Conservation (phyloP, 2,797 vertebrate species). For the Ceryle rudis region DNA sequence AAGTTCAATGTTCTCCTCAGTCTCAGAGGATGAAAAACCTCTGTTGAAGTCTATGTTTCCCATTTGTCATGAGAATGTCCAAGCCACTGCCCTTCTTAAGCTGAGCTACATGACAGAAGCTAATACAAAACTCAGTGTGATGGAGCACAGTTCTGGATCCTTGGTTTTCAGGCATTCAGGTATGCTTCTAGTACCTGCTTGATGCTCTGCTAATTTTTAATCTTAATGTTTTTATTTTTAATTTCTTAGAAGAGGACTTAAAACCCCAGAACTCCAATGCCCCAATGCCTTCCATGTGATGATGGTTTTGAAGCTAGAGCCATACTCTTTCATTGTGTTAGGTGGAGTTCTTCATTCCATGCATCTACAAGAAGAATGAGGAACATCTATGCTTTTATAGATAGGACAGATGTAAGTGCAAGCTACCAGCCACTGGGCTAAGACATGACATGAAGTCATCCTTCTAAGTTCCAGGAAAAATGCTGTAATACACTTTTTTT, state of each 20-base stretch:
- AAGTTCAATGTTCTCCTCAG: background rate
- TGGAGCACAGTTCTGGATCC: background rate
- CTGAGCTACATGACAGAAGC: background rate
- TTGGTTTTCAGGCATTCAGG: background rate
- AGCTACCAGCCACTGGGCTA: background rate
- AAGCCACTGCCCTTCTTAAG: background rate
- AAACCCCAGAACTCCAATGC: background rate
- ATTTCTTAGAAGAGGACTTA: background rate
- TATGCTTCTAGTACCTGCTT: background rate
- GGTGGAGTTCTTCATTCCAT: background rate
- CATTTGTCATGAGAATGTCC: background rate
- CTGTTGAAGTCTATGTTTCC: background rate
- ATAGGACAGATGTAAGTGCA: background rate
- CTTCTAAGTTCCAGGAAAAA: background rate
- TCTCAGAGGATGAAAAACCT: background rate
- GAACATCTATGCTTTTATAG: rapidly evolving
- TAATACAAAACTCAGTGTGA: background rate
- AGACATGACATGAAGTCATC: background rate
- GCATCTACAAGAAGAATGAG: background rate
- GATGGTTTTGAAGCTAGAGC: background rate
- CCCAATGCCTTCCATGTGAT: background rate
- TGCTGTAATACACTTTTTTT: background rate
- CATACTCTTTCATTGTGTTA: background rate
- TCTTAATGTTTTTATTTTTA: background rate
- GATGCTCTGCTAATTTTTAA: background rate